Conservation (phyloP, 2,797 vertebrate genomes). For the Trichosurus vulpecula region DNA sequence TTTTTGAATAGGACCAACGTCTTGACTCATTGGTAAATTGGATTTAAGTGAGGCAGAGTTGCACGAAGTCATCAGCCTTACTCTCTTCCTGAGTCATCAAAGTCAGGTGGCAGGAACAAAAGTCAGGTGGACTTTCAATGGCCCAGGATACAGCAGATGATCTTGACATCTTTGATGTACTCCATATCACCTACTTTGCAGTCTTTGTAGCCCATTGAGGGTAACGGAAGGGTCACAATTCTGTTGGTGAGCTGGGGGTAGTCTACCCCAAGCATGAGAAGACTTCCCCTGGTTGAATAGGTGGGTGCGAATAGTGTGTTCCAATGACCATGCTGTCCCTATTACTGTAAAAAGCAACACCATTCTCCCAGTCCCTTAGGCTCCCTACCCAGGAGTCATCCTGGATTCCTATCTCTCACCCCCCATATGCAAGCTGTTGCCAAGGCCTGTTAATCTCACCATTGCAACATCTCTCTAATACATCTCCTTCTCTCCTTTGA, state of each 20-base stretch:
- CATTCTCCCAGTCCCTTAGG: background rate
- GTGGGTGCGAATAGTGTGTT: no score
- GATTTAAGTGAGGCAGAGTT: background rate
- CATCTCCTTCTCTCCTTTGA: background rate
- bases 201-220: no score
- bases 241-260: no score
- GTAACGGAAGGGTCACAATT: no score
- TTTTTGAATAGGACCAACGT: background rate
- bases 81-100: background rate
- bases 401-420: background rate
- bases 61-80: background rate
- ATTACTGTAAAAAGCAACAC: background rate
- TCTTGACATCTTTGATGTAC: background rate
- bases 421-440: no score
- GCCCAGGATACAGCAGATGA: background rate
- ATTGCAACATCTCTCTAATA: background rate
- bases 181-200: background rate
- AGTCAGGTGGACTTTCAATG: background rate
- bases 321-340: no score
- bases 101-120: background rate
- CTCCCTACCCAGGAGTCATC: background rate
- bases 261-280: no score
- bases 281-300: no score
- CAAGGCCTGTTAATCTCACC: background rate
- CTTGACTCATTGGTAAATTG: background rate